These are phyloP conservation scores for Beris chalybata DNA, from an alignment of 2,888 invertebrate species.

Conservation along the genomic window DNA sequence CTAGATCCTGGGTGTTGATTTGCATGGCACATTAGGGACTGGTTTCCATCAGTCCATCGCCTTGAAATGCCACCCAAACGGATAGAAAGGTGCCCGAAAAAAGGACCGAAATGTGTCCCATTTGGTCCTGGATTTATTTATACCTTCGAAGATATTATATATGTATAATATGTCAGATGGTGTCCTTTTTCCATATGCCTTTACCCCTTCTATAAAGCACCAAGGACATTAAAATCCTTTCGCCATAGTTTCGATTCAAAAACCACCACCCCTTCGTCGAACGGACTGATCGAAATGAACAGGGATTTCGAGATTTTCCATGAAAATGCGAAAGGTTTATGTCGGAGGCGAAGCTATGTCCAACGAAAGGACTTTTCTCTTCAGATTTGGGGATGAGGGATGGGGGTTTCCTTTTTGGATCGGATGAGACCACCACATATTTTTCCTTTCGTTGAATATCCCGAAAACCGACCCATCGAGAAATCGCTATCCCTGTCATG, in stretches of 20 bases:
- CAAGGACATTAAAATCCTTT: conserved; percentile 35
- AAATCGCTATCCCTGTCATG: conserved; percentile 3
- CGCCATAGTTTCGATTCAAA: conserved; percentile 35
- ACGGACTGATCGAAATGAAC: too few species aligned
- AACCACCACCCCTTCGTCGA: neutral
- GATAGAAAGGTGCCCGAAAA: conserved; percentile 10
- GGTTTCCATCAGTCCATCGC: conserved; percentile 5
- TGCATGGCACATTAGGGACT: conserved; percentile 35
- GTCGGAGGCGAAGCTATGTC: too few species aligned
- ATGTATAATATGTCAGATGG: conserved; percentile 36
- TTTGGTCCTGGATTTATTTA: conserved; percentile 25
- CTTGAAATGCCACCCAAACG: neutral
- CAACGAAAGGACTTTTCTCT: too few species aligned
- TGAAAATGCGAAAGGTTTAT: too few species aligned
- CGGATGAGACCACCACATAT: too few species aligned
- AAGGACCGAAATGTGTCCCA: conserved; percentile 24
- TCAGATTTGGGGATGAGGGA: too few species aligned
- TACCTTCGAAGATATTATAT: conserved; percentile 24
- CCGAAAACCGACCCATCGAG: conserved; percentile 18
- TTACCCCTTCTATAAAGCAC: neutral
- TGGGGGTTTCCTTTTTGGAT: too few species aligned
- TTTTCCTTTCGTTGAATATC: too few species aligned
- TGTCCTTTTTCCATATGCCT: conserved; percentile 37
- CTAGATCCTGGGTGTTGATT: conserved; percentile 31
- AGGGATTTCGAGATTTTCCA: too few species aligned